Evolutionary conservation across 2,797 vertebrate genomes (phyloP).

Genomic region (Malacoraja senta): DNA sequence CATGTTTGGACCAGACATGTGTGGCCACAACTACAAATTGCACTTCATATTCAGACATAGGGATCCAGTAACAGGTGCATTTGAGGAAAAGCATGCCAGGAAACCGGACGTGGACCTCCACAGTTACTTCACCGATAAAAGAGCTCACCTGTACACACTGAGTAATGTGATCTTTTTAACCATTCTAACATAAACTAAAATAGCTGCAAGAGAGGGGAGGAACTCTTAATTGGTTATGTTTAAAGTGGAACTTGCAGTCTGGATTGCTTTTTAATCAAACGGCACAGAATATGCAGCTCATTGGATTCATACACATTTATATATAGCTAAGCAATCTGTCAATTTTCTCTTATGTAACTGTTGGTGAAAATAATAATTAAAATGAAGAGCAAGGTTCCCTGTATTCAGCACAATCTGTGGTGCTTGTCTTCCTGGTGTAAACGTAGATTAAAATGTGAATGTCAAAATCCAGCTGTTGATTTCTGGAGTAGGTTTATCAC

Average conservation of each 20-base stretch:
- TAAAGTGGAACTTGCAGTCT: background rate
- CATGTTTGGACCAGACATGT: slow-evolving; percentile 55
- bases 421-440: background rate
- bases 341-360: background rate
- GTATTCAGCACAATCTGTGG: background rate
- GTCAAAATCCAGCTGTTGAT: background rate
- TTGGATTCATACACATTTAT: background rate
- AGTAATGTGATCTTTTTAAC: slow-evolving; percentile 41
- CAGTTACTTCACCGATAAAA: slow-evolving; percentile 47
- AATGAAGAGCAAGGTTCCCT: background rate
- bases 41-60: slow-evolving; percentile 50
- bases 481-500: background rate
- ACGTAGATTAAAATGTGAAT: background rate
- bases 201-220: background rate
- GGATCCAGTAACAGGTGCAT: slow-evolving; percentile 46
- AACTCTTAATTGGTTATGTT: background rate
- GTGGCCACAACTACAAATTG: slow-evolving; percentile 47
- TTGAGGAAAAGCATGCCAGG: slow-evolving; percentile 48
- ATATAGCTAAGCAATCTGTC: background rate
- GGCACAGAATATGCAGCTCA: background rate
- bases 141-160: slow-evolving; percentile 50
- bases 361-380: background rate
- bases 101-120: slow-evolving; percentile 47
- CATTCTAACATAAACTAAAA: background rate
- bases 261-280: background rate